phyloP scores from a whole-genome alignment of 1,140 invertebrate species.

The Holcopasites calliopsidis region DNA sequence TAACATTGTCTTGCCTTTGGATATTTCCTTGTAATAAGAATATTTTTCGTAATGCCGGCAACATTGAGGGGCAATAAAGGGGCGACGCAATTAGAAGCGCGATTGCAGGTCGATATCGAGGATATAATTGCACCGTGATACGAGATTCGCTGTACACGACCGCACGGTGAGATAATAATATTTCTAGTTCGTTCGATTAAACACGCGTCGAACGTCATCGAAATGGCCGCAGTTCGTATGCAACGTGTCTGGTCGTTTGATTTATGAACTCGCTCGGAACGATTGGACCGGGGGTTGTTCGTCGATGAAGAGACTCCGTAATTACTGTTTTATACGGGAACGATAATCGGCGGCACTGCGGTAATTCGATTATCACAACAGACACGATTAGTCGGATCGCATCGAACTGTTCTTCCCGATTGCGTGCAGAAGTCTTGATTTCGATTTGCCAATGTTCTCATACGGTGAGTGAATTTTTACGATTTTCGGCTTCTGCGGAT shows the following conservation, averaged over 20 bases:
- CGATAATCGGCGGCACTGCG: no score
- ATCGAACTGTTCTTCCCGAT: not conserved
- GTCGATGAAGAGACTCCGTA: not conserved
- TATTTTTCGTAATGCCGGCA: no score
- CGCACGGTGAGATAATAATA: conserved; percentile 6
- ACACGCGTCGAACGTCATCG: not conserved
- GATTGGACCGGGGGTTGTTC: not conserved
- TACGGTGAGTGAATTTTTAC: conserved; percentile 60
- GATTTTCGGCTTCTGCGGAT: conserved; percentile 75
- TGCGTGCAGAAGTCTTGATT: not conserved
- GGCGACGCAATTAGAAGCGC: conserved; percentile 8
- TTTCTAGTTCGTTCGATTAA: conserved; percentile 17
- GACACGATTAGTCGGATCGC: conserved; percentile 39
- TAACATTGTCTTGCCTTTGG: not conserved
- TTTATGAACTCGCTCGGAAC: not conserved
- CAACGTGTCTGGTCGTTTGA: not conserved
- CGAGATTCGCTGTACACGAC: not conserved
- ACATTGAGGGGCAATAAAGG: no score
- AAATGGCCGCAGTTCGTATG: not conserved
- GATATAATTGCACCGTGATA: not conserved
- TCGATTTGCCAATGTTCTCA: conserved; percentile 1
- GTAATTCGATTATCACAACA: not conserved
- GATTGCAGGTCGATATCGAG: not conserved
- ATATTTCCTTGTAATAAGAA: no score
- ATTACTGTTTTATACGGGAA: no score